Conservation (phyloP, 2,888 invertebrate genomes). For the Acrobasis suavella region DNA sequence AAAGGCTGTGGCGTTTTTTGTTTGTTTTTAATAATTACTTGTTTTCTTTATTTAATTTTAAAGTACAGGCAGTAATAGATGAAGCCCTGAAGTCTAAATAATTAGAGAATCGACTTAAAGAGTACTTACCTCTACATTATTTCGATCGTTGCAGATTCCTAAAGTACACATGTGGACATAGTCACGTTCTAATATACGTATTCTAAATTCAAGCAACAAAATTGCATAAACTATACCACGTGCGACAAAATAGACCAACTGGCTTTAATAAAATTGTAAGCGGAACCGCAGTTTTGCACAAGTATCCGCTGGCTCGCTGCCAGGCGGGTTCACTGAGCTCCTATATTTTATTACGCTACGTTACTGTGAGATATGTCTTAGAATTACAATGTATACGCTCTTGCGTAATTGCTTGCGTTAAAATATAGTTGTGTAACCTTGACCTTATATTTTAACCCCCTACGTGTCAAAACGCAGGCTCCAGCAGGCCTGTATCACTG, state of each 20-base stretch:
- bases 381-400: slow-evolving; percentile 38
- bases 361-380: slow-evolving; percentile 38
- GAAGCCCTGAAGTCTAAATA: no score
- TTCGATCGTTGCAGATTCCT: no score
- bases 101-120: no score
- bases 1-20: no score
- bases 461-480: no score
- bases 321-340: slow-evolving; percentile 38
- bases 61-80: no score
- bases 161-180: no score
- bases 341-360: slow-evolving; percentile 42
- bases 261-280: slow-evolving; percentile 22
- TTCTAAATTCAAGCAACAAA: neutral
- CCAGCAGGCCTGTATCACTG: no score
- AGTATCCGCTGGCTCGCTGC: slow-evolving; percentile 35
- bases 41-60: no score
- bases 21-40: no score
- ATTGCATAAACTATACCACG: slow-evolving; percentile 12
- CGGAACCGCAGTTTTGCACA: slow-evolving; percentile 27
- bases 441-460: neutral
- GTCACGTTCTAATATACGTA: neutral
- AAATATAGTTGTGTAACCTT: slow-evolving; percentile 4
- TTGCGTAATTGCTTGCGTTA: slow-evolving; percentile 31
- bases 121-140: no score
- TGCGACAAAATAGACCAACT: slow-evolving; percentile 11